phyloP scores from a whole-genome alignment of 2,797 vertebrate species.

The Phoebastria nigripes region DNA sequence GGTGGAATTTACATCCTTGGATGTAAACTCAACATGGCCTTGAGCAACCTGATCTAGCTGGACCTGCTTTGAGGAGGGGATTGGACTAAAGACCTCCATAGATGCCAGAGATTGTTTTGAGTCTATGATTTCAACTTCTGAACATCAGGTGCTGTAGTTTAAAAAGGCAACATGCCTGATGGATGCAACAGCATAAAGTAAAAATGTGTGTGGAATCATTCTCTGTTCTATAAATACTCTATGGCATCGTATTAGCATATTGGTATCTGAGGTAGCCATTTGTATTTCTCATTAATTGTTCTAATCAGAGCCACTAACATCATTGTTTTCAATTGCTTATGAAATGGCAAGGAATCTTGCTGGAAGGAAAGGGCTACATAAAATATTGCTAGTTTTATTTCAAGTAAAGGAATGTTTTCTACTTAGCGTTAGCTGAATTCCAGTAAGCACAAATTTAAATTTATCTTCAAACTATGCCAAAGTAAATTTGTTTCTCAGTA shows the following conservation, averaged over 20 bases:
- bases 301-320: background rate
- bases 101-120: background rate
- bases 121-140: background rate
- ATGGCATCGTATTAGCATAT: background rate
- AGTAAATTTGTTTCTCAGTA: background rate
- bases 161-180: background rate
- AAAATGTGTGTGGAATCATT: background rate
- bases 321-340: background rate
- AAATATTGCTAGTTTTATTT: background rate
- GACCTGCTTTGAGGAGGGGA: background rate
- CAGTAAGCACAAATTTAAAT: background rate
- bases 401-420: background rate
- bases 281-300: slow-evolving; percentile 1
- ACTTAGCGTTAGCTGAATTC: background rate
- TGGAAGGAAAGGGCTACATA: background rate
- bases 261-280: background rate
- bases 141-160: background rate
- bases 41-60: background rate
- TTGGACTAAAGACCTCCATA: background rate
- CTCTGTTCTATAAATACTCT: background rate
- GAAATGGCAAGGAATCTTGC: background rate
- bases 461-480: background rate
- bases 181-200: background rate
- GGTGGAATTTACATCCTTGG: background rate
- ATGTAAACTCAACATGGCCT: background rate